Evolutionary conservation across 2,113 vertebrate genomes (phyloP).

Genomic region (Morone chrysops): DNA sequence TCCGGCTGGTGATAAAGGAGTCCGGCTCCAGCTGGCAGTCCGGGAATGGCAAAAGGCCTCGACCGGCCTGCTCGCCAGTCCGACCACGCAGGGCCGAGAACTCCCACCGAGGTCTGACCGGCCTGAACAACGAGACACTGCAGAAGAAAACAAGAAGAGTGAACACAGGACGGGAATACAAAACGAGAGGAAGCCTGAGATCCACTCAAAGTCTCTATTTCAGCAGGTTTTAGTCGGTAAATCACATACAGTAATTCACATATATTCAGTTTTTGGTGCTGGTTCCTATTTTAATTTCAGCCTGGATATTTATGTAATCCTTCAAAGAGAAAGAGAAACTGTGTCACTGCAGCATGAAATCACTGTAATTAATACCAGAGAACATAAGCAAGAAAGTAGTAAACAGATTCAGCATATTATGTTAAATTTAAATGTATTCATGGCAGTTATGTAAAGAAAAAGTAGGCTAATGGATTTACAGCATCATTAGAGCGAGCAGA

Average conservation of each 20-base stretch:
- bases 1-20: not conserved
- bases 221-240: not conserved
- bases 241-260: not conserved
- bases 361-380: not conserved
- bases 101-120: not conserved
- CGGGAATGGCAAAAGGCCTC: not conserved
- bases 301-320: constrained; percentile 24
- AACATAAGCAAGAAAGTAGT: not conserved
- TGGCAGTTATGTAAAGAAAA: constrained; percentile 20
- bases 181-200: not conserved
- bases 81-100: constrained; percentile 14
- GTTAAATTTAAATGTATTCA: not conserved
- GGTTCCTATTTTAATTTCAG: not conserved
- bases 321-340: constrained; percentile 14
- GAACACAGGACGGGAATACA: constrained; percentile 18
- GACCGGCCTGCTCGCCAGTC: constrained; percentile 34
- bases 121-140: not conserved
- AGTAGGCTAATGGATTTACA: constrained; percentile 19
- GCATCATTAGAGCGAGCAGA: not conserved
- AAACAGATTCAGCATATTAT: not conserved
- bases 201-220: not conserved
- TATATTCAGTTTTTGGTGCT: not conserved
- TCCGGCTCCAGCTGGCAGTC: not conserved
- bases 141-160: not conserved
- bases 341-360: constrained; percentile 42